phyloP scores from a whole-genome alignment of 2,888 invertebrate genomes.

The Thera britannica region DNA sequence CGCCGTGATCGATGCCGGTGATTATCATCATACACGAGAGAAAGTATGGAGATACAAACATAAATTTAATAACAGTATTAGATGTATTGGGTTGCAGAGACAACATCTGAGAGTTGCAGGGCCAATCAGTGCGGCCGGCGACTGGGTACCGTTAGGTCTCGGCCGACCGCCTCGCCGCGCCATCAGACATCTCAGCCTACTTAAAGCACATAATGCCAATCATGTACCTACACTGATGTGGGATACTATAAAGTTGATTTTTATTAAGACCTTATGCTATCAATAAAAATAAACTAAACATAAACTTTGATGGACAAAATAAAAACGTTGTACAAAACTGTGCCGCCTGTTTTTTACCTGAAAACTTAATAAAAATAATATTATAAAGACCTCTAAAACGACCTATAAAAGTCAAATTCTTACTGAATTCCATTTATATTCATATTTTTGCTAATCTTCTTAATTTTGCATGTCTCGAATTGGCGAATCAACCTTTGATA shows the following conservation, averaged over 20 bases:
- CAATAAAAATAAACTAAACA: not conserved
- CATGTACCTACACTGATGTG: slow-evolving; percentile 52
- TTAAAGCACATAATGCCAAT: slow-evolving; percentile 68
- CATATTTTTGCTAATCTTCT: not conserved
- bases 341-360: too few species aligned
- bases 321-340: slow-evolving; percentile 21
- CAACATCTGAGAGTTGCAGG: slow-evolving; percentile 72
- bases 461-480: not conserved
- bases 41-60: slow-evolving; percentile 75
- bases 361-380: too few species aligned
- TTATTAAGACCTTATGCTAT: not conserved
- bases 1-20: slow-evolving; percentile 70
- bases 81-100: slow-evolving; percentile 78
- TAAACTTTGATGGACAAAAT: not conserved
- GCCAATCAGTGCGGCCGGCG: slow-evolving; percentile 64
- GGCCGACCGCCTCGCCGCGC: slow-evolving; percentile 55
- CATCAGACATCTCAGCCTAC: slow-evolving; percentile 69
- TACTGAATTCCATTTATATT: not conserved
- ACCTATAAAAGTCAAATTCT: too few species aligned
- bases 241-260: slow-evolving; percentile 10
- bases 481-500: not conserved
- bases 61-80: slow-evolving; percentile 81
- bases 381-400: too few species aligned
- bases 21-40: slow-evolving; percentile 71
- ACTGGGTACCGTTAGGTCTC: slow-evolving; percentile 71